phyloP scores from a whole-genome alignment of 2,113 vertebrate species.

The Agelaius tricolor region DNA sequence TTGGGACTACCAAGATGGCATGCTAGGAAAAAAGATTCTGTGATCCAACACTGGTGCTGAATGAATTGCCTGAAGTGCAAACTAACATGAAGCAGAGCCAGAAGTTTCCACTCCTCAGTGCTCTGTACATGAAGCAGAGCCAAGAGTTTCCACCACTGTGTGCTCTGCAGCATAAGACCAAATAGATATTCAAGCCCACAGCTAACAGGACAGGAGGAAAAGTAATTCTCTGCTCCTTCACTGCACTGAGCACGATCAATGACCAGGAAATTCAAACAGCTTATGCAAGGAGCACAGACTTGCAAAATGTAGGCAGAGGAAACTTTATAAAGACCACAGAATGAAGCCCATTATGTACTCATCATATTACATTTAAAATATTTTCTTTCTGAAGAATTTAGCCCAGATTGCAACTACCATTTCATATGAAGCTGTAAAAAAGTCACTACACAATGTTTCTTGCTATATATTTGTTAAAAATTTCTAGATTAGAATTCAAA shows the following conservation, averaged over 20 bases:
- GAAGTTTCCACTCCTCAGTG: not conserved
- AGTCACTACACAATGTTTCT: not conserved
- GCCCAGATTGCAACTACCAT: not conserved
- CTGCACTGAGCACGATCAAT: not conserved
- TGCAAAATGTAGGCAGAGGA: not conserved
- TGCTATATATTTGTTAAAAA: not conserved
- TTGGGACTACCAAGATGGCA: not conserved
- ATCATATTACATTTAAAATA: not conserved
- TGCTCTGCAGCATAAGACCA: not conserved
- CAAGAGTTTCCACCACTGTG: not conserved
- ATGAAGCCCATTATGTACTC: not conserved
- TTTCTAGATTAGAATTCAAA: not conserved
- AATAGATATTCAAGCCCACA: not conserved
- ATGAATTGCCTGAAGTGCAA: not conserved
- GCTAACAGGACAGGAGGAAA: constrained; percentile 25
- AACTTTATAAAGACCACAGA: not conserved
- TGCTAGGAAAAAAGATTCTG: not conserved
- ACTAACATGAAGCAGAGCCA: not conserved
- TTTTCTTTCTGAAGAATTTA: not conserved
- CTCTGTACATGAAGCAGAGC: not conserved
- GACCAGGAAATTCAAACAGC: constrained; percentile 8
- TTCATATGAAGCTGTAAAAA: not conserved
- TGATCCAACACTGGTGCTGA: not conserved
- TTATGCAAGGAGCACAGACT: not conserved
- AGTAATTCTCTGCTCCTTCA: not conserved